phyloP scores from a whole-genome alignment of 2,797 vertebrate species.

The Pristis pectinata region DNA sequence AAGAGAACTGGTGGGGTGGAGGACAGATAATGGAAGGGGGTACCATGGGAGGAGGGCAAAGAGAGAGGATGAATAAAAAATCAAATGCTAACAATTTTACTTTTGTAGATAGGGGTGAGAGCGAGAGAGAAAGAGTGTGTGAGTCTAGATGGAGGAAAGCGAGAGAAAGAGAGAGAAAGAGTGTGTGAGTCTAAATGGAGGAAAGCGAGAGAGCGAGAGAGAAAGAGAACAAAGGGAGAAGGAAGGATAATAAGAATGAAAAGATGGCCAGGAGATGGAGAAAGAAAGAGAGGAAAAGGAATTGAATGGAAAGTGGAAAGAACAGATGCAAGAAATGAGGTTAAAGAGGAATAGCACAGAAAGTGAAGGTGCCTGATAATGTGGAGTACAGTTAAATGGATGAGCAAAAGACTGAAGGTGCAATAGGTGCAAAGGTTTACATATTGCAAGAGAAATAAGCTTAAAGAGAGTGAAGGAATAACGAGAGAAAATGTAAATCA shows the following conservation, averaged over 20 bases:
- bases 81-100: no score
- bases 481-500: background rate
- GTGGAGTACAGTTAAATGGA: background rate
- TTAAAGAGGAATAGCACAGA: background rate
- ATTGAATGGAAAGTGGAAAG: background rate
- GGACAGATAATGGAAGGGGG: background rate
- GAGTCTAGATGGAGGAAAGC: no score
- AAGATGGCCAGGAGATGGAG: background rate
- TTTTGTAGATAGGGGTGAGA: no score
- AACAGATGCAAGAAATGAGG: background rate
- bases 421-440: background rate
- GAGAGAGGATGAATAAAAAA: no score
- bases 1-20: background rate
- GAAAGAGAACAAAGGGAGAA: background rate
- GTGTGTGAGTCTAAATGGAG: no score
- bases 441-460: background rate
- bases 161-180: background rate
- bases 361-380: background rate
- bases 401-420: background rate
- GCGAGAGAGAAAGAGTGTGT: no score
- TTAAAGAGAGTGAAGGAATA: background rate
- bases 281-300: background rate
- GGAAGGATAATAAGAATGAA: background rate
- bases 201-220: background rate
- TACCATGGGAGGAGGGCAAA: background rate